Percentiles rank a stretch among this genome's conserved stretches.
Evolutionary conservation across 1,140 invertebrate species (phyloP).

Genomic region (Luehdorfia chinensis): DNA sequence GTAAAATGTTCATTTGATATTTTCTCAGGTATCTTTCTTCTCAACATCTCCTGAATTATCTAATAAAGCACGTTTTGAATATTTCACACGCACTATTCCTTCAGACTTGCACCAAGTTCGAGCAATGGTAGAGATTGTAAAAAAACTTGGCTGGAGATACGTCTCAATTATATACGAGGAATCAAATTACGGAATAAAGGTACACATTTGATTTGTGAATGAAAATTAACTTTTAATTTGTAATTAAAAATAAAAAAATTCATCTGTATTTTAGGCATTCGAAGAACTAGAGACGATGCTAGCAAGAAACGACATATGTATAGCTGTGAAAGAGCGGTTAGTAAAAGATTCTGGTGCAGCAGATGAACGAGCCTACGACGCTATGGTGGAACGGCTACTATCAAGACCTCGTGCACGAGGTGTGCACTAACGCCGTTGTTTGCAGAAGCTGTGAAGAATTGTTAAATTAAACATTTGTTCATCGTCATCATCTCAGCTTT

Average conservation of each 20-base stretch:
- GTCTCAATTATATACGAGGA: conserved; percentile 98
- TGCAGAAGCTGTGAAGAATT: too few relatives aligned
- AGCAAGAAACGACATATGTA: conserved; percentile 90
- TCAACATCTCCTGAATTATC: conserved; percentile 96
- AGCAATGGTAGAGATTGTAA: conserved; percentile 97
- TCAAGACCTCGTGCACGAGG: conserved; percentile 91
- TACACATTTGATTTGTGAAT: too few relatives aligned
- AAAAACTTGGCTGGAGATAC: conserved; percentile 95
- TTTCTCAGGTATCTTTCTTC: conserved; percentile 94
- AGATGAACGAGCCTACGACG: conserved; percentile 90
- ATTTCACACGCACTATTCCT: conserved; percentile 95
- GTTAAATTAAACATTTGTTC: too few relatives aligned
- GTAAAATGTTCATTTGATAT: conserved; percentile 4
- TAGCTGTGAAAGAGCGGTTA: conserved; percentile 94
- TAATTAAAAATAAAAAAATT: not conserved
- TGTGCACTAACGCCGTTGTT: too few relatives aligned
- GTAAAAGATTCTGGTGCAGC: conserved; percentile 97
- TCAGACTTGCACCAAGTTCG: conserved; percentile 96
- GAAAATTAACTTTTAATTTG: too few relatives aligned
- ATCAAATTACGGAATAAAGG: conserved; percentile 97
- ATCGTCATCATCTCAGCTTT: too few relatives aligned
- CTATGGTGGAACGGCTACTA: conserved; percentile 88
- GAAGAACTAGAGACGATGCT: conserved; percentile 93
- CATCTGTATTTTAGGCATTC: conserved; percentile 90
- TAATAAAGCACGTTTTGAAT: conserved; percentile 97